These are phyloP conservation scores for Ostrea denselamellosa DNA, from an alignment of 1,140 invertebrate genomes.

Conservation along the genomic window DNA sequence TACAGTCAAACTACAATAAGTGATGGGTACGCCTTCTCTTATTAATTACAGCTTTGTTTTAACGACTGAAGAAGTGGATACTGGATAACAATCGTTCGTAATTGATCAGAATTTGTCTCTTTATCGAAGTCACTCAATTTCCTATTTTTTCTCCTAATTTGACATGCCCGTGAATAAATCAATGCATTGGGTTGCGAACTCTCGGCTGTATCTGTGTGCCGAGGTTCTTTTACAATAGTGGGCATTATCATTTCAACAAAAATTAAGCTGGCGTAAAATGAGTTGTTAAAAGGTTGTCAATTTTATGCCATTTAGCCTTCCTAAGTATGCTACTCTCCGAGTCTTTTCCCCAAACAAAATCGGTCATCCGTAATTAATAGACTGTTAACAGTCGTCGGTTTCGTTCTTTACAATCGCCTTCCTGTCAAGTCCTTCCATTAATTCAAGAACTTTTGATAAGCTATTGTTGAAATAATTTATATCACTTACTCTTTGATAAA, in stretches of 20 bases:
- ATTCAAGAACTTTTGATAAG: background rate
- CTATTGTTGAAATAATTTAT: background rate
- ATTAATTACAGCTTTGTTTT: conserved; percentile 7
- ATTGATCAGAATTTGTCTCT: background rate
- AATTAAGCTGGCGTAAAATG: conserved; percentile 39
- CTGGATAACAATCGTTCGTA: background rate
- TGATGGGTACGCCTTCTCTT: background rate
- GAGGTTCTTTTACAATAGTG: background rate
- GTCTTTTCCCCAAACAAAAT: background rate
- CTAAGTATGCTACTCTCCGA: background rate
- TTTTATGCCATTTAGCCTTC: conserved; percentile 30
- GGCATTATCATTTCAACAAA: conserved; percentile 30
- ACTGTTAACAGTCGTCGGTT: background rate
- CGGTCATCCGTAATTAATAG: conserved; percentile 33
- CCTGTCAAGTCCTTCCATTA: background rate
- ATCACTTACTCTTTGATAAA: background rate
- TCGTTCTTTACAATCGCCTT: conserved; percentile 8
- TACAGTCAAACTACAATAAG: too few relatives aligned
- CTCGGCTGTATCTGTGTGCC: background rate
- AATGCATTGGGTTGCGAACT: background rate
- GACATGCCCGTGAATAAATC: conserved; percentile 31
- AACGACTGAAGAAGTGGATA: background rate
- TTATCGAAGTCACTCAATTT: background rate
- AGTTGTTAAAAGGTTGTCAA: conserved; percentile 41
- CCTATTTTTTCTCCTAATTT: background rate